Evolutionary conservation across 2,797 vertebrate genomes (phyloP).

Genomic region (Nyctibius grandis): DNA sequence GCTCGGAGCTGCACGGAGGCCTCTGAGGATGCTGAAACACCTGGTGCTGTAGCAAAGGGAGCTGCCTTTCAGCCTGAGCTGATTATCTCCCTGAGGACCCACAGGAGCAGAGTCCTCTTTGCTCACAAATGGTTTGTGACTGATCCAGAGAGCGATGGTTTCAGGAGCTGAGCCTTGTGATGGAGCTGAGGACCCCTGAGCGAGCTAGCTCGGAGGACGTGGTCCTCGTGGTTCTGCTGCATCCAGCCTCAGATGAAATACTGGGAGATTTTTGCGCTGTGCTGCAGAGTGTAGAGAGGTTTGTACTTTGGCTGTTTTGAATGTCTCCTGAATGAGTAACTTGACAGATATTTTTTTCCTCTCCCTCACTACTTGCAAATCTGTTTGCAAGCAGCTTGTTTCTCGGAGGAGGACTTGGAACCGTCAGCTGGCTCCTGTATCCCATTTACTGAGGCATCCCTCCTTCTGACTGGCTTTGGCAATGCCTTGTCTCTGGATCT

Average conservation of each 20-base stretch:
- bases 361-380: slow-evolving; percentile 27
- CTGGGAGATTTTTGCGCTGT: neutral
- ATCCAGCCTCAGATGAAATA: neutral
- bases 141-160: neutral
- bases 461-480: slow-evolving; percentile 1
- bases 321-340: slow-evolving; percentile 29
- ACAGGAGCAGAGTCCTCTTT: neutral
- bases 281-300: neutral
- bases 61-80: neutral
- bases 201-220: fast-evolving
- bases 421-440: slow-evolving; percentile 10
- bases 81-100: neutral
- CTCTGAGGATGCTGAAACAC: neutral
- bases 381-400: slow-evolving; percentile 65
- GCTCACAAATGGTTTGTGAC: too few species aligned
- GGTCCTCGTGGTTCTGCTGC: neutral
- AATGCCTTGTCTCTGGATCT: neutral
- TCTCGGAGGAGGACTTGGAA: slow-evolving; percentile 55
- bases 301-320: neutral
- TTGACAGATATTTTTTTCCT: neutral
- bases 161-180: fast-evolving
- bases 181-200: neutral
- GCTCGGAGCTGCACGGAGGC: neutral
- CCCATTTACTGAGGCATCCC: neutral
- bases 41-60: neutral